A percentile compares a stretch with the other conserved stretches of the same genome.
phyloP scores from a whole-genome alignment of 2,113 vertebrate species.

The Engystomops pustulosus region DNA sequence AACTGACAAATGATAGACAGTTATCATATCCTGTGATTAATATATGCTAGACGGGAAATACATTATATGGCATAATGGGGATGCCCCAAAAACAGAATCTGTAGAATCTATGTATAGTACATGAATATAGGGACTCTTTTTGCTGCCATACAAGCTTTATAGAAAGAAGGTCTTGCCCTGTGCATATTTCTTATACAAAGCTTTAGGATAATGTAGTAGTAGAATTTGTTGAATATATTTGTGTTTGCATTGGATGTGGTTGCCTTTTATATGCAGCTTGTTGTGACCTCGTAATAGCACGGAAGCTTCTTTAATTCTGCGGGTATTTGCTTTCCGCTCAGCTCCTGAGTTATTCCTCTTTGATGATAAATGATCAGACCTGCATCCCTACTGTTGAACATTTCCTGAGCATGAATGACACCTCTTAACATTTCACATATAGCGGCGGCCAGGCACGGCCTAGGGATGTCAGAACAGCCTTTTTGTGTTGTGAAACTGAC shows the following conservation, averaged over 20 bases:
- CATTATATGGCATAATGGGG: no score
- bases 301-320: not conserved
- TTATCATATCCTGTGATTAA: no score
- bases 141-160: no score
- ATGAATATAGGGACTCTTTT: no score
- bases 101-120: no score
- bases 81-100: no score
- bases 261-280: not conserved
- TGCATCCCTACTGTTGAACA: slow-evolving; percentile 24
- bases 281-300: not conserved
- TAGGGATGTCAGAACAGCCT: not conserved
- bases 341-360: not conserved
- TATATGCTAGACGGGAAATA: no score
- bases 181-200: no score
- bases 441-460: not conserved
- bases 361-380: slow-evolving; percentile 42
- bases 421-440: not conserved
- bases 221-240: not conserved
- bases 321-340: not conserved
- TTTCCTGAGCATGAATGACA: slow-evolving; percentile 45
- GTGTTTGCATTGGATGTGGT: not conserved
- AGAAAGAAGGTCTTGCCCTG: no score
- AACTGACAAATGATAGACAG: no score
- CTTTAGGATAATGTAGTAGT: no score
- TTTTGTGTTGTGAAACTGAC: slow-evolving; percentile 42